A percentile compares a stretch with the other conserved stretches of the same genome.
These are phyloP conservation scores for Phycodurus eques DNA, from an alignment of 2,113 vertebrate species.

Conservation along the genomic window DNA sequence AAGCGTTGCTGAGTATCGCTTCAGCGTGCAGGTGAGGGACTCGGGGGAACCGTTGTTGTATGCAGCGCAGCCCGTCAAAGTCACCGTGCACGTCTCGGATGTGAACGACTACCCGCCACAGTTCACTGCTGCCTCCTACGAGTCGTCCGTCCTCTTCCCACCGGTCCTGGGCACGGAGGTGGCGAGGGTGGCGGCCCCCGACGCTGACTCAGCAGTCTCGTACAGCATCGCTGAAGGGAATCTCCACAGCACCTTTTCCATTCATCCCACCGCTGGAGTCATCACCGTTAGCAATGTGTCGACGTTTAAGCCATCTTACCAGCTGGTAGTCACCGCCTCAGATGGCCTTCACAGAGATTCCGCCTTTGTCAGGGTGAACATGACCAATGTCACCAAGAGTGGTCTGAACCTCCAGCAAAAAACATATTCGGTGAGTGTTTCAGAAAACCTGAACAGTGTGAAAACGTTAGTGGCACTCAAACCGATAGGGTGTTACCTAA, in stretches of 20 bases:
- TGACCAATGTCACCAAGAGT: constrained; percentile 67
- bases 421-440: constrained; percentile 70
- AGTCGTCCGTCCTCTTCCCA: constrained; percentile 75
- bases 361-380: constrained; percentile 77
- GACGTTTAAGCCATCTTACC: constrained; percentile 63
- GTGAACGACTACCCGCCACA: constrained; percentile 87
- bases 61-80: constrained; percentile 78
- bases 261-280: constrained; percentile 78
- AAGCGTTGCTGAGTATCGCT: constrained; percentile 74
- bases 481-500: constrained; percentile 79
- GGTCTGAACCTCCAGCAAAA: constrained; percentile 78
- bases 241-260: constrained; percentile 73
- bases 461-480: constrained; percentile 78
- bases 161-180: constrained; percentile 80
- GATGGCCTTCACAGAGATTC: constrained; percentile 84
- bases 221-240: constrained; percentile 84
- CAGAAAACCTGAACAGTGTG: constrained; percentile 77
- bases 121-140: constrained; percentile 75
- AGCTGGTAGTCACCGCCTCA: constrained; percentile 79
- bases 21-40: constrained; percentile 84
- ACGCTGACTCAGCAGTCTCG: constrained; percentile 83
- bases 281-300: constrained; percentile 77
- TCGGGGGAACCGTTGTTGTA: constrained; percentile 81
- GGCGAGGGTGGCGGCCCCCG: constrained; percentile 76
- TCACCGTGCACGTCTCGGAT: constrained; percentile 80